Conservation (phyloP, 1,140 invertebrate genomes). For the Lanistes nyassanus region DNA sequence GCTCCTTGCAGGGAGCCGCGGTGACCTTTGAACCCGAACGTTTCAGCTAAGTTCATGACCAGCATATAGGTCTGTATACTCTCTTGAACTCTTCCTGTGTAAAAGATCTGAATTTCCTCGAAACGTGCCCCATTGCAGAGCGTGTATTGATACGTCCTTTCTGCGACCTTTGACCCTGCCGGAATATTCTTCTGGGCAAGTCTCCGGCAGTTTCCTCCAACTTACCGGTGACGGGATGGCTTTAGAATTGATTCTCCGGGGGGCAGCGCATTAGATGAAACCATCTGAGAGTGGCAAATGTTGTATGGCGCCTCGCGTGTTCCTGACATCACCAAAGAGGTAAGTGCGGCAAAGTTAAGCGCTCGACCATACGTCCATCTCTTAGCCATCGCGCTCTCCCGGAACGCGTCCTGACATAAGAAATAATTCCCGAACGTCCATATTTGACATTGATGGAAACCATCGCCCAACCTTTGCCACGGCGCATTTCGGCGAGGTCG, state of each 20-base stretch:
- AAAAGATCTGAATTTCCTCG: not conserved
- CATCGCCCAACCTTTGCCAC: not conserved
- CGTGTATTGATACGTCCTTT: too few relatives aligned
- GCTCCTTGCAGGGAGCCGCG: too few relatives aligned
- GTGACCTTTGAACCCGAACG: too few relatives aligned
- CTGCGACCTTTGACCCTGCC: too few relatives aligned
- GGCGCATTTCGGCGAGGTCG: not conserved
- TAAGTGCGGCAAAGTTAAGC: not conserved
- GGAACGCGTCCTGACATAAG: not conserved
- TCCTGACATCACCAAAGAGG: not conserved
- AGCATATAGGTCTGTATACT: too few relatives aligned
- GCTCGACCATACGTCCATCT: too few relatives aligned
- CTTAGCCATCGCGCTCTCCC: not conserved
- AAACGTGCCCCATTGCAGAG: too few relatives aligned
- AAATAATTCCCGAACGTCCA: constrained; percentile 1
- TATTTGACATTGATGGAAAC: constrained; percentile 13
- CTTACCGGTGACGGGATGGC: not conserved
- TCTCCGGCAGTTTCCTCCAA: not conserved
- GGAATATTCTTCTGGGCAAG: not conserved
- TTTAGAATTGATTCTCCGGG: not conserved
- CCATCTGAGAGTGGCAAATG: not conserved
- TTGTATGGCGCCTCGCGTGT: not conserved
- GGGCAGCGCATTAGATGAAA: not conserved
- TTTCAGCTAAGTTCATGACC: too few relatives aligned
- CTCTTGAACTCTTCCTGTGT: not conserved